Percentiles rank a stretch among this genome's conserved stretches.
Conservation (phyloP, 2,888 invertebrate genomes). For the Platycheirus albimanus region DNA sequence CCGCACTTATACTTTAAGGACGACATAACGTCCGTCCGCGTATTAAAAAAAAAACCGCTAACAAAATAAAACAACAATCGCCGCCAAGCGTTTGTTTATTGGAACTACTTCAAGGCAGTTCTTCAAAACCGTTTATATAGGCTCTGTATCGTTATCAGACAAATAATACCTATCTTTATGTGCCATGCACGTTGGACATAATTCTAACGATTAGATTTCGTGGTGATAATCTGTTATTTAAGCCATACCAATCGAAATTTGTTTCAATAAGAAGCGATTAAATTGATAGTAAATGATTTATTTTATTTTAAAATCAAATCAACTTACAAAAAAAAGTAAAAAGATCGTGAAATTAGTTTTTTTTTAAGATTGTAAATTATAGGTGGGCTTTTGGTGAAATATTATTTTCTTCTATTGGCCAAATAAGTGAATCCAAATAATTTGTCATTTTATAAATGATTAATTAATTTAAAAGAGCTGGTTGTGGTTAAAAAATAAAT, state of each 20-base stretch:
- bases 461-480: no score
- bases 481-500: no score
- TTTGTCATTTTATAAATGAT: no score
- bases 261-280: slow-evolving; percentile 22
- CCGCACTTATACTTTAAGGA: slow-evolving; percentile 76
- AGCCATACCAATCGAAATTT: slow-evolving; percentile 10
- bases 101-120: slow-evolving; percentile 49
- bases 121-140: slow-evolving; percentile 66
- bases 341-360: no score
- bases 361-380: no score
- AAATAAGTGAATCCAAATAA: no score
- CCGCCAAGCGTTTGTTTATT: slow-evolving; percentile 37
- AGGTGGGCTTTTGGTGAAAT: no score
- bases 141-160: slow-evolving; percentile 53
- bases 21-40: slow-evolving; percentile 77
- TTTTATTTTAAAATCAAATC: background rate
- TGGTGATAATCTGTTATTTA: slow-evolving; percentile 49
- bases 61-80: slow-evolving; percentile 35
- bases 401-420: slow-evolving; percentile 13
- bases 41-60: background rate
- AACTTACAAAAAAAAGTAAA: background rate
- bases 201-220: slow-evolving; percentile 61
- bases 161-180: slow-evolving; percentile 55
- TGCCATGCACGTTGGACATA: slow-evolving; percentile 61
- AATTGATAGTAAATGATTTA: slow-evolving; percentile 30